Percentiles rank a stretch among this genome's conserved stretches.
Conservation (phyloP, 2,113 vertebrate genomes). For the Toxotes chatareus region DNA sequence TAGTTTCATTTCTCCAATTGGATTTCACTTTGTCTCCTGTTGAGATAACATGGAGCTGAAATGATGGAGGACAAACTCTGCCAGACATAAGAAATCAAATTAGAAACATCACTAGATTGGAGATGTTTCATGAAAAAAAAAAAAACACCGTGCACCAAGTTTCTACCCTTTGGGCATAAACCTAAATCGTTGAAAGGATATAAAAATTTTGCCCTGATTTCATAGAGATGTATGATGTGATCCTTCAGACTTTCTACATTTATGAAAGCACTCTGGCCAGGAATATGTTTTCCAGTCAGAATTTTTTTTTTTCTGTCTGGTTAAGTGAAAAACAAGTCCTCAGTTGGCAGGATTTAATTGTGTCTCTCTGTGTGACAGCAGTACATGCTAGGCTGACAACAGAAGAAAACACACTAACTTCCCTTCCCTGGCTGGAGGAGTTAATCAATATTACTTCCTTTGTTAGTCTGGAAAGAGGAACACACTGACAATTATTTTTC, state of each 20-base stretch:
- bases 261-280: not conserved
- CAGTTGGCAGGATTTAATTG: not conserved
- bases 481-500: not conserved
- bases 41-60: conserved; percentile 8
- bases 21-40: conserved; percentile 44
- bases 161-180: not conserved
- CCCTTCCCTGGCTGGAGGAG: not conserved
- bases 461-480: conserved; percentile 28
- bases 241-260: not conserved
- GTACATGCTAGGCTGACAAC: not conserved
- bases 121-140: not conserved
- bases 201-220: not conserved
- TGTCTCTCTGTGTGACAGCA: not conserved
- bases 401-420: conserved; percentile 33
- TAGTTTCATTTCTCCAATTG: conserved; percentile 41
- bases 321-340: not conserved
- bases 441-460: conserved; percentile 9
- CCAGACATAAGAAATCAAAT: conserved; percentile 9
- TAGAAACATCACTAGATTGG: conserved; percentile 6
- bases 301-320: not conserved
- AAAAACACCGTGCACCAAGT: not conserved
- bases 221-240: not conserved
- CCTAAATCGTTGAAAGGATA: not conserved
- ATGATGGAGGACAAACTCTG: conserved; percentile 10
- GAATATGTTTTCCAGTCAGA: no score